Percentiles rank a stretch among this genome's conserved stretches.
Evolutionary conservation across 2,888 invertebrate genomes (phyloP).

Genomic region (Hecatera dysodea): DNA sequence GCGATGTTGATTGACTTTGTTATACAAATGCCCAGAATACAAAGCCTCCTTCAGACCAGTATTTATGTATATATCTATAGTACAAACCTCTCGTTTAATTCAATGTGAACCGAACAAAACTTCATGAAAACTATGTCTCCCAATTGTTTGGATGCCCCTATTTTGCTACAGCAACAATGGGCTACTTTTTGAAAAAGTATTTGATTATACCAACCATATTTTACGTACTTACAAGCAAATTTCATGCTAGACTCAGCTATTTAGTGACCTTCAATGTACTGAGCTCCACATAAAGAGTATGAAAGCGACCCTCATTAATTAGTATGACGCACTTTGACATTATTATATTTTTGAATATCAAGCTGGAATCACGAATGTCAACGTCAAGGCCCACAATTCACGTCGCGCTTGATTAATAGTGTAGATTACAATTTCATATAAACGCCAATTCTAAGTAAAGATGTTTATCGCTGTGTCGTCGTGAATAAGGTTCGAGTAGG

Average conservation of each 20-base stretch:
- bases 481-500: constrained; percentile 69
- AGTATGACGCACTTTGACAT: constrained; percentile 58
- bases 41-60: constrained; percentile 40
- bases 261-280: constrained; percentile 44
- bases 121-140: constrained; percentile 28
- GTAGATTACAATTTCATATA: constrained; percentile 60
- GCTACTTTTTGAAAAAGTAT: background rate
- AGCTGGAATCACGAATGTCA: constrained; percentile 59
- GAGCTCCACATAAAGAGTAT: constrained; percentile 44
- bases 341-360: constrained; percentile 60
- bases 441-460: constrained; percentile 61
- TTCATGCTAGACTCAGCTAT: background rate
- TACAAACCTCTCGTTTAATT: constrained; percentile 32
- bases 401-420: constrained; percentile 64
- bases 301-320: constrained; percentile 61
- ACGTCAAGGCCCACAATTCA: constrained; percentile 53
- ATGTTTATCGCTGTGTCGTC: constrained; percentile 68
- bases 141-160: background rate
- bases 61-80: constrained; percentile 20
- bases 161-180: background rate
- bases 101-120: constrained; percentile 19
- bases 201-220: background rate
- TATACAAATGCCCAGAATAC: constrained; percentile 57
- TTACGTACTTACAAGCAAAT: background rate
- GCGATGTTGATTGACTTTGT: constrained; percentile 74